A percentile compares a stretch with the other conserved stretches of the same genome.
Evolutionary conservation across 2,888 invertebrate species (phyloP).

Genomic region (Rhingia rostrata): DNA sequence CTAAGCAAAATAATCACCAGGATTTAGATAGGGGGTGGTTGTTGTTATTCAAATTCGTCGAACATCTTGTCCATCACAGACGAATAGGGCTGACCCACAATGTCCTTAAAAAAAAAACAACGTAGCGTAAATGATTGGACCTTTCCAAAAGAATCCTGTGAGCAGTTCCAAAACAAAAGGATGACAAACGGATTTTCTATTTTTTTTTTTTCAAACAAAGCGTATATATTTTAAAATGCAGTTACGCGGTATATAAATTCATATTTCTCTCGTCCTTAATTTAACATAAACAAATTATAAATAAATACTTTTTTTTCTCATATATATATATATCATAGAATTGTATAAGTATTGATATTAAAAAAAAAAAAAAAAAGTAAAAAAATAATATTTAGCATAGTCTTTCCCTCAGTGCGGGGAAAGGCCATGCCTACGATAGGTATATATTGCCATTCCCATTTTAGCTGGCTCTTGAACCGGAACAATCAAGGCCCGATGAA

Average conservation of each 20-base stretch:
- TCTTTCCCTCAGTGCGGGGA: slow-evolving; percentile 41
- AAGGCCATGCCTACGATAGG: slow-evolving; percentile 48
- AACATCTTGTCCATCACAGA: slow-evolving; percentile 21
- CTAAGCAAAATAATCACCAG: slow-evolving; percentile 33
- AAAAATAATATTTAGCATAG: slow-evolving; percentile 44
- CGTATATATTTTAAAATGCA: slow-evolving; percentile 60
- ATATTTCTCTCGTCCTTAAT: slow-evolving; percentile 49
- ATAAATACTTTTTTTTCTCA: slow-evolving; percentile 55
- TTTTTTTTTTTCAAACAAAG: slow-evolving; percentile 45
- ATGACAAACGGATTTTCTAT: neutral
- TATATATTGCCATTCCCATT: slow-evolving; percentile 70
- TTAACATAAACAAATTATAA: slow-evolving; percentile 62
- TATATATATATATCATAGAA: slow-evolving; percentile 36
- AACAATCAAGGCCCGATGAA: slow-evolving; percentile 59
- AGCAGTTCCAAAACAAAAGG: neutral
- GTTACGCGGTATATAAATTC: slow-evolving; percentile 62
- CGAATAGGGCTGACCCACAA: slow-evolving; percentile 35
- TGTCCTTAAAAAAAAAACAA: slow-evolving; percentile 15
- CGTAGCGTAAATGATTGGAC: slow-evolving; percentile 56
- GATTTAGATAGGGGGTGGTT: slow-evolving; percentile 2
- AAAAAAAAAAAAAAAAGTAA: slow-evolving; percentile 26
- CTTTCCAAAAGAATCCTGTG: neutral
- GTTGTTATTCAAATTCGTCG: slow-evolving; percentile 49
- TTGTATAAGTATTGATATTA: slow-evolving; percentile 42
- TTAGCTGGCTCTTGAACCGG: slow-evolving; percentile 51